Conservation (phyloP, 2,797 vertebrate species). For the Choloepus didactylus region DNA sequence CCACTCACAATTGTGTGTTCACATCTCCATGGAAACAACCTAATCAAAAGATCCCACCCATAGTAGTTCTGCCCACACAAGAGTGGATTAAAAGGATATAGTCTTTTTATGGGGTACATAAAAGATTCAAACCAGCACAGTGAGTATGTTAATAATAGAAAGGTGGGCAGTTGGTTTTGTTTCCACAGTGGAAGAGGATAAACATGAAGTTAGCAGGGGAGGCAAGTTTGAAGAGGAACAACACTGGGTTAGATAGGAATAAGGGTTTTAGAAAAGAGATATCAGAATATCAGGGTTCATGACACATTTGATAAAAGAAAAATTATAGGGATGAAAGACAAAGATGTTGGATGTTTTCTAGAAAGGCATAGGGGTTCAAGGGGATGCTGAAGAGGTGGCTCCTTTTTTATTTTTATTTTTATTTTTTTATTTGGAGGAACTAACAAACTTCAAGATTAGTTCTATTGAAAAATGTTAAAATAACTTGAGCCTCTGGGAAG, state of each 20-base stretch:
- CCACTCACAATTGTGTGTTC: too few species aligned
- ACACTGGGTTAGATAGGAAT: neutral
- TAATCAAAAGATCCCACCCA: too few species aligned
- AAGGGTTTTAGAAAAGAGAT: neutral
- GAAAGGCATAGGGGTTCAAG: neutral
- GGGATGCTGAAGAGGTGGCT: neutral
- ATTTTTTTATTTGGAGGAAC: neutral
- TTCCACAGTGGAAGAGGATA: neutral
- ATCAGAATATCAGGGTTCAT: neutral
- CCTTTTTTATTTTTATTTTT: neutral
- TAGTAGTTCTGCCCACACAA: too few species aligned
- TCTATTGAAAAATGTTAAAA: constrained; percentile 1
- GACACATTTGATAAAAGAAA: neutral
- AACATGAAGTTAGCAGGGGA: neutral
- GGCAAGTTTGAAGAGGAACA: neutral
- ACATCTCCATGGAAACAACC: too few species aligned
- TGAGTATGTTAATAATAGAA: too few species aligned
- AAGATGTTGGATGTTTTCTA: neutral
- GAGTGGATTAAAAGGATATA: too few species aligned
- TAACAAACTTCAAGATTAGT: neutral
- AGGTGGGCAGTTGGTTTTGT: too few species aligned
- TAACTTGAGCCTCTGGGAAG: neutral
- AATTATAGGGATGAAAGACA: neutral
- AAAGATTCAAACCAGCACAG: too few species aligned
- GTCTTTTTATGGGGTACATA: too few species aligned